Percentiles rank a stretch among this genome's conserved stretches.
Evolutionary conservation across 2,113 vertebrate species (phyloP).

Genomic region (Microcebus murinus): DNA sequence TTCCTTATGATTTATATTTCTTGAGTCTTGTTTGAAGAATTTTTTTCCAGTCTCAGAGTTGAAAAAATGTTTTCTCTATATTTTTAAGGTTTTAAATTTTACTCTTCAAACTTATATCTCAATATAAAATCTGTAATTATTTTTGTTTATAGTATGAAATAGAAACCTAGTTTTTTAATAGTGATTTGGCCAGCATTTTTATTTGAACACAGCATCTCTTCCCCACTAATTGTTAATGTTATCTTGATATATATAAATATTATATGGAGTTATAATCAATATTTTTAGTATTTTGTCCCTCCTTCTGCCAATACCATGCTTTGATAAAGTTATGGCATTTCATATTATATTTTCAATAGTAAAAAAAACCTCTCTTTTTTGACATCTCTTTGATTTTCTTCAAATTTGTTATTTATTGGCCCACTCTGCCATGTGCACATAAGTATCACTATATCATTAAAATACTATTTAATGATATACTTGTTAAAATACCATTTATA

Average conservation of each 20-base stretch:
- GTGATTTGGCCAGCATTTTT: neutral
- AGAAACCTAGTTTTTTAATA: neutral
- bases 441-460: neutral
- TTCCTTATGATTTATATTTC: neutral
- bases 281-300: neutral
- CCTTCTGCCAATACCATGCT: neutral
- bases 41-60: neutral
- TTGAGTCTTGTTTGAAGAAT: neutral
- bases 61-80: neutral
- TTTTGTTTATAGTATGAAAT: neutral
- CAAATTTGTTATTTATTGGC: neutral
- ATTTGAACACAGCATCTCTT: neutral
- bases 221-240: neutral
- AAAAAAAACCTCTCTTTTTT: neutral
- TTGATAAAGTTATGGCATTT: neutral
- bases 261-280: neutral
- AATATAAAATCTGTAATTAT: neutral
- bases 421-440: neutral
- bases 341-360: neutral
- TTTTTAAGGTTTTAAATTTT: neutral
- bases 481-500: neutral
- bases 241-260: neutral
- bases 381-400: neutral
- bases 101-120: neutral
- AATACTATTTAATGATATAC: neutral